A percentile compares a stretch with the other conserved stretches of the same genome.
phyloP scores from a whole-genome alignment of 2,888 invertebrate genomes.

The Agrochola macilenta region DNA sequence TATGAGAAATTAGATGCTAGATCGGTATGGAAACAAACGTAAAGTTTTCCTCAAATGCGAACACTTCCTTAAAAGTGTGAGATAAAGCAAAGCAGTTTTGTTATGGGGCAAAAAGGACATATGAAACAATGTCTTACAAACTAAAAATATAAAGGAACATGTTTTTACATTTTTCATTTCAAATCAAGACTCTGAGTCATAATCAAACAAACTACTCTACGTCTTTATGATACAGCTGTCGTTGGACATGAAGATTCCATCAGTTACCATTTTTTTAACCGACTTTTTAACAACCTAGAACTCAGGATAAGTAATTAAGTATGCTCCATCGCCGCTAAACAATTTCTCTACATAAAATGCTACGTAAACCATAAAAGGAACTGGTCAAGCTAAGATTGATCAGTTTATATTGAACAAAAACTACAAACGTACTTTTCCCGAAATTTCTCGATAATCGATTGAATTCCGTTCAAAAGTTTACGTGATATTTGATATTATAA shows the following conservation, averaged over 20 bases:
- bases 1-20: constrained; percentile 8
- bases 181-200: constrained; percentile 33
- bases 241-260: constrained; percentile 26
- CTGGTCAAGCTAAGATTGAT: not conserved
- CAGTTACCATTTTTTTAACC: constrained; percentile 7
- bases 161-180: constrained; percentile 54
- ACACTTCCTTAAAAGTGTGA: constrained; percentile 37
- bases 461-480: not conserved
- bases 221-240: constrained; percentile 47
- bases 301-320: constrained; percentile 49
- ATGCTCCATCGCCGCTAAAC: constrained; percentile 49
- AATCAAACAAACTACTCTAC: constrained; percentile 41
- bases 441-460: not conserved
- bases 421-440: not conserved
- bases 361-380: constrained; percentile 6
- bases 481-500: too few species aligned
- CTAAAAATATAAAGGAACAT: constrained; percentile 65
- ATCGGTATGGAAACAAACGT: constrained; percentile 20
- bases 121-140: constrained; percentile 54
- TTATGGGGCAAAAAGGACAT: constrained; percentile 29
- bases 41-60: constrained; percentile 47
- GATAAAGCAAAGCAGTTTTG: constrained; percentile 34
- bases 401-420: constrained; percentile 1
- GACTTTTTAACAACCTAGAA: constrained; percentile 15
- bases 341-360: constrained; percentile 10